Evolutionary conservation across 2,113 vertebrate species (phyloP).

Genomic region (Oryzias celebensis): DNA sequence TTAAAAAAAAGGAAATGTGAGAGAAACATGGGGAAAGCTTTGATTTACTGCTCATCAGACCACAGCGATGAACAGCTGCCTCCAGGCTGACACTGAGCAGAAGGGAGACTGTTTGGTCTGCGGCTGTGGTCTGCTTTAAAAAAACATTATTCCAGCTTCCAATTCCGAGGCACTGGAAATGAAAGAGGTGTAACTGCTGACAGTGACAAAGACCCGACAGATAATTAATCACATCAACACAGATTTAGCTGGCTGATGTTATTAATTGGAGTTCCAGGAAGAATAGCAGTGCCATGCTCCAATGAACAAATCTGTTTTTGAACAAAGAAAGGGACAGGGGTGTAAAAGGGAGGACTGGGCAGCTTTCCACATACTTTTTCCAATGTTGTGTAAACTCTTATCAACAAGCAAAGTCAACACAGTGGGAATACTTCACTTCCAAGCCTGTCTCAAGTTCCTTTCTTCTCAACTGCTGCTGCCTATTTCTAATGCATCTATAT

Average conservation of each 20-base stretch:
- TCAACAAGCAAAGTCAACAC: conserved; percentile 42
- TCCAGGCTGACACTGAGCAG: conserved; percentile 32
- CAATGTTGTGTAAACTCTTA: conserved; percentile 50
- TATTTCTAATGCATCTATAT: conserved; percentile 26
- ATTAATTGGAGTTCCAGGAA: conserved; percentile 64
- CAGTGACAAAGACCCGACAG: conserved; percentile 51
- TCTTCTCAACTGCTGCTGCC: conserved; percentile 30
- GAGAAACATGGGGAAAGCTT: conserved; percentile 15
- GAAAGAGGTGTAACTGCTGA: conserved; percentile 57
- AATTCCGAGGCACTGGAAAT: conserved; percentile 49
- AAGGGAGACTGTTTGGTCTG: conserved; percentile 38
- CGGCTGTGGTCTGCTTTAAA: conserved; percentile 39
- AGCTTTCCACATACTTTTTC: conserved; percentile 29
- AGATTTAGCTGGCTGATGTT: conserved; percentile 53
- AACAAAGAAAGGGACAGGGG: conserved; percentile 15
- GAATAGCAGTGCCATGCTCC: conserved; percentile 43
- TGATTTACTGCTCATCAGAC: conserved; percentile 51
- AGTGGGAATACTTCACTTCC: conserved; percentile 26
- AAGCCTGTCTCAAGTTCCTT: conserved; percentile 32
- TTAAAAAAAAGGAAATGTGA: conserved; percentile 17
- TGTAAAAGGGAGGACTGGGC: conserved; percentile 18
- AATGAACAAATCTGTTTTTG: conserved; percentile 44
- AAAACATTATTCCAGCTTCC: conserved; percentile 41
- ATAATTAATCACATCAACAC: conserved; percentile 55
- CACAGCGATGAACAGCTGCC: conserved; percentile 37